Conservation (phyloP, 1,140 invertebrate species). For the Habropoda laboriosa region DNA sequence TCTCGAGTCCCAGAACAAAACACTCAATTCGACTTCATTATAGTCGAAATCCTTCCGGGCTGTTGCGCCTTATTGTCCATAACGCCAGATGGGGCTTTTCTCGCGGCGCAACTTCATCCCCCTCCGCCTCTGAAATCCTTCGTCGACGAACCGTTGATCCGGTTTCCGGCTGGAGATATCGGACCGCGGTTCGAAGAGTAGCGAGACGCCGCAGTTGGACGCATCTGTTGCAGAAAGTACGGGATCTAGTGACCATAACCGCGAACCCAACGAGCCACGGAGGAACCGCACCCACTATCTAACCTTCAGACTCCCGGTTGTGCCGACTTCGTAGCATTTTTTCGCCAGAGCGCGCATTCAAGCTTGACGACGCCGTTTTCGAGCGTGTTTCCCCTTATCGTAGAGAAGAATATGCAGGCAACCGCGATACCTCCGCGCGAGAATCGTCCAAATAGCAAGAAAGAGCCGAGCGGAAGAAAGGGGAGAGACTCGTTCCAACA, state of each 20-base stretch:
- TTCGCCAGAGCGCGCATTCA: background rate
- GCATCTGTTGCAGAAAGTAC: slow-evolving; percentile 14
- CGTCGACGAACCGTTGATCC: slow-evolving; percentile 2
- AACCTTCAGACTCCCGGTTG: background rate
- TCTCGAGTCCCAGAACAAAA: too few species aligned
- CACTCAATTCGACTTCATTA: background rate
- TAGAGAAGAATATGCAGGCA: background rate
- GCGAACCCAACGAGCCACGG: slow-evolving; percentile 9
- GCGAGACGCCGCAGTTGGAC: slow-evolving; percentile 1
- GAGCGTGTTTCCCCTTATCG: slow-evolving; percentile 3
- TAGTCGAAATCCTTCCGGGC: too few species aligned
- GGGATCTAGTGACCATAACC: slow-evolving; percentile 26
- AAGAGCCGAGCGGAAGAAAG: background rate
- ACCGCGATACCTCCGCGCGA: background rate
- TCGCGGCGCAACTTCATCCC: background rate
- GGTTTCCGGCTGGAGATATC: background rate
- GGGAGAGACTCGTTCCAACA: too few species aligned
- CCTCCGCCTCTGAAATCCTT: background rate
- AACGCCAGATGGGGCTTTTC: background rate
- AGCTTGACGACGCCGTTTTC: background rate
- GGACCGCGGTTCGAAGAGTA: background rate
- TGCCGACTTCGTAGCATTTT: slow-evolving; percentile 12
- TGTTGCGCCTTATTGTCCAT: background rate
- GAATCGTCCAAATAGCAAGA: slow-evolving; percentile 5
- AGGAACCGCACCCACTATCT: background rate